A percentile compares a stretch with the other conserved stretches of the same genome.
phyloP scores from a whole-genome alignment of 2,113 vertebrate genomes.

The Nesogale talazaci region DNA sequence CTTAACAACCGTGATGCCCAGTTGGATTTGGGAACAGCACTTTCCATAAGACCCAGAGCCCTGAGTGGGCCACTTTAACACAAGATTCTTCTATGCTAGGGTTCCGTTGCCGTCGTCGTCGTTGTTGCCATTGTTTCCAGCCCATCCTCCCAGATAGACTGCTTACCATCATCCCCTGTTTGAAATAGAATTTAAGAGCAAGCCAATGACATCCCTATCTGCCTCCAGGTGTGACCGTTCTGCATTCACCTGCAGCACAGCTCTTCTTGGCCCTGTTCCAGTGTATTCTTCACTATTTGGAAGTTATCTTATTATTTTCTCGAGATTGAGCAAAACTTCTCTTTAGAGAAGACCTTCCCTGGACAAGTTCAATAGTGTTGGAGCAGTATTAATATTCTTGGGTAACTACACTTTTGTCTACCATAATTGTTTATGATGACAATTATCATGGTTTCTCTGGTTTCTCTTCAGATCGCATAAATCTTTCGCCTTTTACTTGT shows the following conservation, averaged over 20 bases:
- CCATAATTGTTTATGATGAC: not conserved
- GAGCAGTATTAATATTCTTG: not conserved
- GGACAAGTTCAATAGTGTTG: not conserved
- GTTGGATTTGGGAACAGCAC: not conserved
- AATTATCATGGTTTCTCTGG: too few species aligned
- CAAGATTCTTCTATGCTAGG: not conserved
- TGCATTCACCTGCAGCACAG: too few species aligned
- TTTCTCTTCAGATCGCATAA: too few species aligned
- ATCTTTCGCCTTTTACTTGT: too few species aligned
- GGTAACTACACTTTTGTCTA: not conserved
- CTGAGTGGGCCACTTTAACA: too few species aligned
- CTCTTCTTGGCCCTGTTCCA: too few species aligned
- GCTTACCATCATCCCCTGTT: not conserved
- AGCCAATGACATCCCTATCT: not conserved
- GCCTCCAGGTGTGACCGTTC: not conserved
- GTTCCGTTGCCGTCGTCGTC: too few species aligned
- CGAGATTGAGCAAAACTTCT: not conserved
- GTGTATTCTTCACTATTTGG: not conserved
- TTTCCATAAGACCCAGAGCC: not conserved
- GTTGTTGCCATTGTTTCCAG: too few species aligned
- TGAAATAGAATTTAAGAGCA: not conserved
- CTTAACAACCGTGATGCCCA: not conserved
- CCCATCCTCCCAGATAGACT: rapidly evolving
- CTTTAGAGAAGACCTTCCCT: not conserved
- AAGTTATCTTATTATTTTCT: not conserved